Percentiles rank a stretch among this genome's conserved stretches.
Evolutionary conservation across 1,140 invertebrate genomes (phyloP).

Genomic region (Caenorhabditis inopinata): DNA sequence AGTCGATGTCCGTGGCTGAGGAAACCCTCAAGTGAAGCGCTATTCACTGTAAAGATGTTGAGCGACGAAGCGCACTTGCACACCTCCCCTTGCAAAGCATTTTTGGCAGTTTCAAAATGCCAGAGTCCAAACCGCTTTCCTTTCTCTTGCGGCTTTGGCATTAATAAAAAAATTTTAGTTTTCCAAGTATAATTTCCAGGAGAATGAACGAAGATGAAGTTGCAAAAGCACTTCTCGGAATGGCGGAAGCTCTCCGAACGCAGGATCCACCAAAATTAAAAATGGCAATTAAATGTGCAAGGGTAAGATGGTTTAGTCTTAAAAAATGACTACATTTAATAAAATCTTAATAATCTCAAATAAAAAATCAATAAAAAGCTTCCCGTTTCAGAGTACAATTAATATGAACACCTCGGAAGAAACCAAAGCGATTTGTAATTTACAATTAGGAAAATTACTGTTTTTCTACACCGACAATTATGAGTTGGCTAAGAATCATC

Average conservation of each 20-base stretch:
- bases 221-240: constrained; percentile 10
- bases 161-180: too few relatives aligned
- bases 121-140: too few relatives aligned
- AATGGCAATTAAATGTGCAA: constrained; percentile 44
- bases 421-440: neutral
- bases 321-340: neutral
- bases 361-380: neutral
- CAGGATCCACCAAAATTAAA: constrained; percentile 23
- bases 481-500: neutral
- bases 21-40: too few relatives aligned
- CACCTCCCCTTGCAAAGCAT: too few relatives aligned
- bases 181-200: neutral
- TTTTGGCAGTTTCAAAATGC: too few relatives aligned
- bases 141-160: too few relatives aligned
- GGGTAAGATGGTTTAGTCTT: neutral
- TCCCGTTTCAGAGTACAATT: constrained; percentile 5
- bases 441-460: constrained; percentile 40
- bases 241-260: constrained; percentile 37
- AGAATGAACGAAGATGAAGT: constrained; percentile 29
- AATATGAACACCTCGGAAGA: neutral
- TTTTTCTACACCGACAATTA: constrained; percentile 39
- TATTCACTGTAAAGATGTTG: too few relatives aligned
- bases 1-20: too few relatives aligned
- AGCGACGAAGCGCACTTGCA: too few relatives aligned
- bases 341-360: neutral